A percentile compares a stretch with the other conserved stretches of the same genome.
Evolutionary conservation across 2,888 invertebrate genomes (phyloP).

Genomic region (Mesorhabditis sp.): DNA sequence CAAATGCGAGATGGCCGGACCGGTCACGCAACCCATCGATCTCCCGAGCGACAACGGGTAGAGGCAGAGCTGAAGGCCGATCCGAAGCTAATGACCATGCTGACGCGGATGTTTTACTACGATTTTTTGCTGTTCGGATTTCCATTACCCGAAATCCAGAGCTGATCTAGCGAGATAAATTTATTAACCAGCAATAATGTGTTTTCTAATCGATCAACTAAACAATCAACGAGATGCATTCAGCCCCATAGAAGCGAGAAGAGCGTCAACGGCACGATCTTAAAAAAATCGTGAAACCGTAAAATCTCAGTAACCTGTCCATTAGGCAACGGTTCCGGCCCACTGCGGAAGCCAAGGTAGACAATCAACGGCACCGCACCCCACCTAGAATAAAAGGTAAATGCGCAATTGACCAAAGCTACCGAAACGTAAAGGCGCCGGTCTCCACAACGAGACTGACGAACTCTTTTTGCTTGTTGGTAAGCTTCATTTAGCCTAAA

Average conservation of each 20-base stretch:
- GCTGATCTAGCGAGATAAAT: no score
- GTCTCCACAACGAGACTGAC: background rate
- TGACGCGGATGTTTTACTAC: slow-evolving; percentile 1
- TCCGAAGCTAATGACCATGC: background rate
- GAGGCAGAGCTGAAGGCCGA: background rate
- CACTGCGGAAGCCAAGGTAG: slow-evolving; percentile 46
- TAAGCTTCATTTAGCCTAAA: background rate
- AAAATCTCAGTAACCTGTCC: slow-evolving; percentile 25
- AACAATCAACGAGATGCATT: slow-evolving; percentile 6
- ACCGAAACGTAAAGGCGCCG: background rate
- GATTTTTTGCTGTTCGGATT: slow-evolving; percentile 5
- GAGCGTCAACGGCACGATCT: slow-evolving; percentile 37
- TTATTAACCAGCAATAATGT: no score
- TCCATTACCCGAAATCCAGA: background rate
- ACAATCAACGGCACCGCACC: slow-evolving; percentile 56
- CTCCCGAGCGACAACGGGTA: background rate
- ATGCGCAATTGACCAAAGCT: background rate
- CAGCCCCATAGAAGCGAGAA: slow-evolving; percentile 49
- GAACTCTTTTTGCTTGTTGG: background rate
- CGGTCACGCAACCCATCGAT: background rate
- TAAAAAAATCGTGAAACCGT: no score
- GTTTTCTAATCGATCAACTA: no score
- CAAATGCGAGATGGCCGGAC: slow-evolving; percentile 1
- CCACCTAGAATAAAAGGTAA: slow-evolving; percentile 22
- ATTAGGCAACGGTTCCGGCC: slow-evolving; percentile 38